Conservation (phyloP, 1,140 invertebrate species). For the Aporrectodea caliginosa region DNA sequence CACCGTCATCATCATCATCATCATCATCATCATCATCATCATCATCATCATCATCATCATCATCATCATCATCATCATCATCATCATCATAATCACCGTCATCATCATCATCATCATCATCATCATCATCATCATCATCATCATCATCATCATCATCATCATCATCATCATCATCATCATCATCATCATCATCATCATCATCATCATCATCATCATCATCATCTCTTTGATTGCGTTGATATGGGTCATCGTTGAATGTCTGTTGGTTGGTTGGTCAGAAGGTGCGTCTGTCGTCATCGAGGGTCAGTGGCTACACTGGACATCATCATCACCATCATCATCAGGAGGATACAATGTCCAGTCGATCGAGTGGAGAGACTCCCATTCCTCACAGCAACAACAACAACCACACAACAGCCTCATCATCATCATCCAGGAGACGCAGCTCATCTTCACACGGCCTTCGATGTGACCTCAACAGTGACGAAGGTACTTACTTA, state of each 20-base stretch:
- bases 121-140: background rate
- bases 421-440: too few relatives aligned
- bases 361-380: background rate
- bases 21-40: constrained; percentile 23
- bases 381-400: background rate
- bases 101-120: background rate
- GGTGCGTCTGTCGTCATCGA: background rate
- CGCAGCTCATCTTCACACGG: background rate
- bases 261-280: background rate
- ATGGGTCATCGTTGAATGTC: background rate
- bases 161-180: constrained; percentile 16
- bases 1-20: constrained; percentile 7
- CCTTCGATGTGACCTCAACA: background rate
- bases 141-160: constrained; percentile 16
- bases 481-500: background rate
- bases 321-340: too few relatives aligned
- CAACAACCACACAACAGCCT: too few relatives aligned
- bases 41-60: constrained; percentile 24
- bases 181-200: constrained; percentile 21
- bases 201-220: constrained; percentile 19
- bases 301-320: too few relatives aligned
- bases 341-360: background rate
- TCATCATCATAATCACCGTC: constrained; percentile 5
- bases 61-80: constrained; percentile 15
- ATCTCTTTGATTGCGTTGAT: background rate